These are phyloP conservation scores for Dasypolia templi DNA, from an alignment of 2,888 invertebrate species.

Conservation along the genomic window DNA sequence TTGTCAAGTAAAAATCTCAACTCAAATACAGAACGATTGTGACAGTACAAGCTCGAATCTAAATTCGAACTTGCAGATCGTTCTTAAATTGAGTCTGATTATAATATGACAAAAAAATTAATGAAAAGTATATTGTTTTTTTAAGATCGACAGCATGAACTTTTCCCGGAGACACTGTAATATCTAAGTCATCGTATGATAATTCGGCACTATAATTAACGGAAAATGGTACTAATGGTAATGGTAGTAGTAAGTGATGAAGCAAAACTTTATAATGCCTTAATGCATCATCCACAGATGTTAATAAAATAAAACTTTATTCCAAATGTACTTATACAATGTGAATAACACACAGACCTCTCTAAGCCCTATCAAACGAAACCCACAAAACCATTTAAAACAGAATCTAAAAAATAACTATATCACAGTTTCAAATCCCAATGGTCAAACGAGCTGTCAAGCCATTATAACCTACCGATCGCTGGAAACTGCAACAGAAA, in stretches of 20 bases:
- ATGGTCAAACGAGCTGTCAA: constrained; percentile 26
- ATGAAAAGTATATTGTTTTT: background rate
- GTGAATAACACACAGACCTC: background rate
- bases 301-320: background rate
- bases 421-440: constrained; percentile 22
- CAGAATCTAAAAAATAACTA: background rate
- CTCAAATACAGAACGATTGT: background rate
- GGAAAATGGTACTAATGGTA: too few relatives aligned
- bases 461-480: constrained; percentile 16
- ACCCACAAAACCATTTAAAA: background rate
- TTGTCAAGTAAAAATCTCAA: background rate
- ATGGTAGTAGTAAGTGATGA: background rate
- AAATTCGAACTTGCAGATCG: background rate
- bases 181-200: background rate
- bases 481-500: constrained; percentile 50
- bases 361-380: background rate
- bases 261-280: background rate
- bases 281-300: background rate
- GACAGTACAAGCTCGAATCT: background rate
- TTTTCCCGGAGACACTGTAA: background rate
- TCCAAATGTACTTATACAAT: background rate
- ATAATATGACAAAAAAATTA: too few relatives aligned
- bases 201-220: background rate
- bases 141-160: background rate
- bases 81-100: background rate